Evolutionary conservation across 2,888 invertebrate genomes (phyloP).

Genomic region (Drosophila putrida): DNA sequence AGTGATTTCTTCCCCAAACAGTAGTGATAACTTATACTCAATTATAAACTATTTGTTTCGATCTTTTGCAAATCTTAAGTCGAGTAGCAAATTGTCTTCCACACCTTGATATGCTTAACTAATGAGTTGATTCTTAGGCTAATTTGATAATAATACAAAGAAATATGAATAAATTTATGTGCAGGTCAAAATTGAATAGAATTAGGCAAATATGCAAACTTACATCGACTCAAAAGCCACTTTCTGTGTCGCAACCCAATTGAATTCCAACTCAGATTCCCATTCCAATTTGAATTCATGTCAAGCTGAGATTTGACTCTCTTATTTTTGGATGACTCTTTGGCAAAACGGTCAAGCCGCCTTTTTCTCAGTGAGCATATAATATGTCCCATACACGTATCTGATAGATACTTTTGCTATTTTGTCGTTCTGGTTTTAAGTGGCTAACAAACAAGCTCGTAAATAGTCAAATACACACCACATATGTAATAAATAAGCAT

Average conservation of each 20-base stretch:
- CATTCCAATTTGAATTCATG: constrained; percentile 33
- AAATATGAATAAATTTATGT: constrained; percentile 45
- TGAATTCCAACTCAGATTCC: constrained; percentile 11
- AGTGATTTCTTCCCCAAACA: constrained; percentile 15
- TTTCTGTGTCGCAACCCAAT: constrained; percentile 63
- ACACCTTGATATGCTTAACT: constrained; percentile 51
- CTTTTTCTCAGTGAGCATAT: constrained; percentile 37
- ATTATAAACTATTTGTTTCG: constrained; percentile 17
- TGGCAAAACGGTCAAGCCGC: constrained; percentile 33
- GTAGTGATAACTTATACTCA: constrained; percentile 14
- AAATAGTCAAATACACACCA: constrained; percentile 50
- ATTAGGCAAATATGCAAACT: constrained; percentile 58
- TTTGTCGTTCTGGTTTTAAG: constrained; percentile 73
- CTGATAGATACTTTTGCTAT: constrained; percentile 61
- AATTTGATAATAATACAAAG: constrained; percentile 33
- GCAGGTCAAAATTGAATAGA: constrained; percentile 28
- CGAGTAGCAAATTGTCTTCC: constrained; percentile 53
- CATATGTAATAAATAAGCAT: too few species aligned
- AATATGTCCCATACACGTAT: constrained; percentile 52
- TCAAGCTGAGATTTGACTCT: constrained; percentile 23
- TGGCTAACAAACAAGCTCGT: constrained; percentile 77
- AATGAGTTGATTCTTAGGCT: constrained; percentile 56
- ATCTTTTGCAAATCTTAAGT: constrained; percentile 22
- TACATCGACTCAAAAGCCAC: constrained; percentile 35
- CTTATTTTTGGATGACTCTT: constrained; percentile 19